Conservation (phyloP, 2,888 invertebrate genomes). For the Leptinotarsa haldemani region DNA sequence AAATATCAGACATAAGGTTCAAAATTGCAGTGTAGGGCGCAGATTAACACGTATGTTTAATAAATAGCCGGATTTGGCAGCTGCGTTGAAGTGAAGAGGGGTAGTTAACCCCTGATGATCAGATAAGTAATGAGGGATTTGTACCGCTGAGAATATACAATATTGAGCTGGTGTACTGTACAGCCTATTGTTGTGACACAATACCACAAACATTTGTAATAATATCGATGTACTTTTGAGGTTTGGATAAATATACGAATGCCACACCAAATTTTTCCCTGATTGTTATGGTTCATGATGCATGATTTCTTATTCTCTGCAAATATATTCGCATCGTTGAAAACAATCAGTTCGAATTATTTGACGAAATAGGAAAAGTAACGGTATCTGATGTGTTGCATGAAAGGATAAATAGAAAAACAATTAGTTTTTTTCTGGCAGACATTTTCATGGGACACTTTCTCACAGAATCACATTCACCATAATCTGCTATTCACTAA, state of each 20-base stretch:
- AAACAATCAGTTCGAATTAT: no score
- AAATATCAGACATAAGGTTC: conserved; percentile 35
- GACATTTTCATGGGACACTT: no score
- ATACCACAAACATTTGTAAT: conserved; percentile 67
- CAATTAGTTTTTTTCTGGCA: no score
- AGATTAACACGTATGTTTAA: conserved; percentile 69
- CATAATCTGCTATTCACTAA: no score
- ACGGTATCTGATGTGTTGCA: no score
- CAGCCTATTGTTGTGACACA: conserved; percentile 64
- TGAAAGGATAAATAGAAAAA: no score
- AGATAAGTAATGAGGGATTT: conserved; percentile 12
- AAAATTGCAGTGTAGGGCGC: conserved; percentile 52
- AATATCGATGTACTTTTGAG: conserved; percentile 67
- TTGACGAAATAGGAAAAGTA: no score
- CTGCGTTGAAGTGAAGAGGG: conserved; percentile 62
- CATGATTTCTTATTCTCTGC: not conserved
- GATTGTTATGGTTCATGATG: conserved; percentile 50
- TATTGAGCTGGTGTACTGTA: conserved; percentile 48
- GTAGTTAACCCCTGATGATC: conserved; percentile 57
- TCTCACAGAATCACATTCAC: no score
- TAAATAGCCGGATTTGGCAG: conserved; percentile 67
- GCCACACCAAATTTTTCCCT: conserved; percentile 45
- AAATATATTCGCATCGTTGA: no score
- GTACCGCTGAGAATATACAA: not conserved
- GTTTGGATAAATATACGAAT: conserved; percentile 58